Evolutionary conservation across 1,140 invertebrate genomes (phyloP), one percentile per base, ranked within the genome.

Genomic region (Dufourea novaeangliae): DNA sequence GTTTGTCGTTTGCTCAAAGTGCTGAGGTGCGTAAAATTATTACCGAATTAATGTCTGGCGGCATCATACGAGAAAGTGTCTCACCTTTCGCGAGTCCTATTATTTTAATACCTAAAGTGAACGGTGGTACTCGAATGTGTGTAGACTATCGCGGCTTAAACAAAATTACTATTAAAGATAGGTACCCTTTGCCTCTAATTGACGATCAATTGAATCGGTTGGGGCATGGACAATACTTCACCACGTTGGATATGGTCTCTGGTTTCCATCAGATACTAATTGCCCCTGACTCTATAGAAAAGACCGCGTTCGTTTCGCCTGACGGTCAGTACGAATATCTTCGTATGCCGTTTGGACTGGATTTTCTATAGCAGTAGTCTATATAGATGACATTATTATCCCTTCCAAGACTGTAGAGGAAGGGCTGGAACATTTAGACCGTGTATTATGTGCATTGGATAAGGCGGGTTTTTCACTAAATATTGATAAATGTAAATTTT

Each of bases 151-250:
- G 85, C 52, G 29, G 59, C 46, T 64, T 90, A 61, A 89, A 89
- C 77, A 73, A 83, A 62, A 57, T 68, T 44, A 83, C 86, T 8
- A 77, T 82, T 57, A 75, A 79, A 22, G 83, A 87, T 66, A 79
- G 84, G 34, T 94, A 89, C 85, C 93, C 93, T 5, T 82, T 94
- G 25, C 93, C 93, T 8, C 77, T 89, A 14, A 92, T 93, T 11
- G 90, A 91, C 27, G 88, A 92, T 34, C 82, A 85, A 14, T 78
- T 94, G 22, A 84, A 91, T 57, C 82, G 72, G 12, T 72, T 93
- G 37, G 80, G 77, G 2, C 86, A 84, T 10, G 69, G 81, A 14
- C n/a, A n/a, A n/a, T n/a, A n/a, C n/a, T n/a, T n/a, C n/a, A n/a
- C n/a, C n/a, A n/a, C n/a, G n/a, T n/a, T 93, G 12, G 92, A 94